These are phyloP conservation scores for Anarrhichthys ocellatus DNA, from an alignment of 2,113 vertebrate genomes.

Conservation along the genomic window DNA sequence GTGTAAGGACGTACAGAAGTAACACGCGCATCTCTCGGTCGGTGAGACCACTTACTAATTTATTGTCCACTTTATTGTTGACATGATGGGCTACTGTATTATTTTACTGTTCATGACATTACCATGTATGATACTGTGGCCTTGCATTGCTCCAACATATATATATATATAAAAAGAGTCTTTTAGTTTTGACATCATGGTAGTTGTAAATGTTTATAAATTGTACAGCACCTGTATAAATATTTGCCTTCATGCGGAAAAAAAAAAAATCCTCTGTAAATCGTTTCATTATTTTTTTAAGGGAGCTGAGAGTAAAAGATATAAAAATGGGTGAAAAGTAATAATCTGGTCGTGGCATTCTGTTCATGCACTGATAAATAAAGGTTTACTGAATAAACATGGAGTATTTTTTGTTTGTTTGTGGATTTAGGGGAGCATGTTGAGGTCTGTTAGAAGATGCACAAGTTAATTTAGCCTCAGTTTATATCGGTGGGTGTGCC, in stretches of 20 bases:
- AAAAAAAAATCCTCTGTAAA: constrained; percentile 92
- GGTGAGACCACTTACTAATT: constrained; percentile 57
- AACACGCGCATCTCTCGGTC: constrained; percentile 37
- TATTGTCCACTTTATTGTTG: constrained; percentile 59
- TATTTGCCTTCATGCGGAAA: constrained; percentile 88
- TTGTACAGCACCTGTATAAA: constrained; percentile 99
- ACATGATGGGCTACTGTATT: constrained; percentile 63
- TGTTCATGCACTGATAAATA: constrained; percentile 87
- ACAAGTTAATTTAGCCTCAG: no score
- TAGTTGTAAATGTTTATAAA: constrained; percentile 99
- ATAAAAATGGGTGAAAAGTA: constrained; percentile 77
- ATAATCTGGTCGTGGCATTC: constrained; percentile 81
- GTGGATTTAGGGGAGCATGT: background rate
- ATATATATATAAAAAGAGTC: constrained; percentile 50
- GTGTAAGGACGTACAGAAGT: constrained; percentile 39
- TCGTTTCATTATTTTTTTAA: constrained; percentile 99
- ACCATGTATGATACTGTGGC: constrained; percentile 86
- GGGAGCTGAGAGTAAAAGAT: constrained; percentile 86
- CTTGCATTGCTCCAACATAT: constrained; percentile 89
- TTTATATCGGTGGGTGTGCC: background rate
- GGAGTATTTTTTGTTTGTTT: background rate
- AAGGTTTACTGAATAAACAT: constrained; percentile 83
- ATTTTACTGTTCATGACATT: constrained; percentile 56
- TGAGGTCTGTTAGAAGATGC: background rate
- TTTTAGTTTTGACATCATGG: constrained; percentile 84